Percentiles rank a stretch among this genome's conserved stretches.
Evolutionary conservation across 2,113 vertebrate species (phyloP).

Genomic region (Rana temporaria): DNA sequence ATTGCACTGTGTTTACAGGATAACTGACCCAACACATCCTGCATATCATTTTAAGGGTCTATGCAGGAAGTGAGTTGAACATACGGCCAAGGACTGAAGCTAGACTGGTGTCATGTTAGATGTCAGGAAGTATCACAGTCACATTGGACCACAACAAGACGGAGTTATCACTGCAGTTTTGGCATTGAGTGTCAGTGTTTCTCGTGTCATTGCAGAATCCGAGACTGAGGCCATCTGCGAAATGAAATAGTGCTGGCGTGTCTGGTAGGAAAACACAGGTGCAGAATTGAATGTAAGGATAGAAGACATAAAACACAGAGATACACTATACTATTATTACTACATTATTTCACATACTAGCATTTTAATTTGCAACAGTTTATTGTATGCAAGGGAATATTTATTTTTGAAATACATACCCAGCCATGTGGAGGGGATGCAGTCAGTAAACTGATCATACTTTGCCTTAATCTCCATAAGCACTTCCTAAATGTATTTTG

Average conservation of each 20-base stretch:
- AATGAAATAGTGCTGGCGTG: background rate
- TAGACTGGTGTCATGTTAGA: slow-evolving; percentile 41
- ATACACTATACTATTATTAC: no score
- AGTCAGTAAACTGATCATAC: no score
- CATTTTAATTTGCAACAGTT: no score
- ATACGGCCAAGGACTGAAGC: slow-evolving; percentile 11
- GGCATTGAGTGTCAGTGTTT: slow-evolving; percentile 29
- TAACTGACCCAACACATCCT: slow-evolving; percentile 48
- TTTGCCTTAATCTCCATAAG: no score
- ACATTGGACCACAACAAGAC: slow-evolving; percentile 20
- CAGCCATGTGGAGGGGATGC: no score
- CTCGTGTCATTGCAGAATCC: slow-evolving; percentile 22
- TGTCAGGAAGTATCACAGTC: slow-evolving; percentile 34
- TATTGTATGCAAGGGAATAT: no score
- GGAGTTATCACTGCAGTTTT: slow-evolving; percentile 12
- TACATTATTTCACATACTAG: no score
- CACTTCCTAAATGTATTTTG: no score
- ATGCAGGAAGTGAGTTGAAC: slow-evolving; percentile 31
- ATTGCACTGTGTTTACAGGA: background rate
- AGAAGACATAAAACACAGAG: no score
- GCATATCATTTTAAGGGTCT: slow-evolving; percentile 24
- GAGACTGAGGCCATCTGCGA: slow-evolving; percentile 23
- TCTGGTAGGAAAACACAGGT: background rate
- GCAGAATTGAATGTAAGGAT: no score
- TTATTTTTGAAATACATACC: no score